phyloP scores from a whole-genome alignment of 2,888 invertebrate genomes.

The Asteroscopus sphinx region DNA sequence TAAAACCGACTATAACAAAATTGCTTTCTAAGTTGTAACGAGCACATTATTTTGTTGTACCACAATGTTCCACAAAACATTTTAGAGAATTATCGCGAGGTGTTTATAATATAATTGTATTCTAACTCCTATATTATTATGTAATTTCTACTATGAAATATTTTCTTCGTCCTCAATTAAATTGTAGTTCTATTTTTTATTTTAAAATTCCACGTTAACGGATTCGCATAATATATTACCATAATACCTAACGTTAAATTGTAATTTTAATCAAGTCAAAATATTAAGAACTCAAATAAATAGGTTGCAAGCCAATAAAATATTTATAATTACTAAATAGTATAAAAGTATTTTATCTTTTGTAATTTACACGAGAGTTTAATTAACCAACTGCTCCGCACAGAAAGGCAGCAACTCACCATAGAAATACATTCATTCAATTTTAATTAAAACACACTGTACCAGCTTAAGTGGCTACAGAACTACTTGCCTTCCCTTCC shows the following conservation, averaged over 20 bases:
- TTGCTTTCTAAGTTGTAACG: conserved; percentile 14
- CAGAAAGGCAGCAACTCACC: neutral
- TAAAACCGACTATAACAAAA: conserved; percentile 36
- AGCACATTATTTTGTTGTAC: conserved; percentile 13
- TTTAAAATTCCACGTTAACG: neutral
- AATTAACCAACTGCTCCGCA: too few relatives aligned
- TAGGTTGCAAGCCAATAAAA: too few relatives aligned
- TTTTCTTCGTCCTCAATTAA: conserved; percentile 1
- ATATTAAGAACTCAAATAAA: too few relatives aligned
- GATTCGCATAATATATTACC: too few relatives aligned
- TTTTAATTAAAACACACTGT: conserved; percentile 15
- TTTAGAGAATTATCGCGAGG: conserved; percentile 15
- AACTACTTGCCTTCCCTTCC: conserved; percentile 1
- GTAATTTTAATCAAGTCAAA: too few relatives aligned
- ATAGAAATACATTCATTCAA: neutral
- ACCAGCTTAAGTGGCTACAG: conserved; percentile 6
- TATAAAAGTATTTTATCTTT: too few relatives aligned
- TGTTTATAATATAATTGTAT: conserved; percentile 38
- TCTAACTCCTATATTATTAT: conserved; percentile 14
- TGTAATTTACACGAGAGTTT: too few relatives aligned
- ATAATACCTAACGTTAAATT: too few relatives aligned
- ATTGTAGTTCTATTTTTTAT: neutral
- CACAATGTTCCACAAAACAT: conserved; percentile 3
- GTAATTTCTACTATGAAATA: conserved; percentile 11
- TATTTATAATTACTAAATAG: too few relatives aligned